Conservation (phyloP, 2,888 invertebrate genomes). For the Plebejus anna region DNA sequence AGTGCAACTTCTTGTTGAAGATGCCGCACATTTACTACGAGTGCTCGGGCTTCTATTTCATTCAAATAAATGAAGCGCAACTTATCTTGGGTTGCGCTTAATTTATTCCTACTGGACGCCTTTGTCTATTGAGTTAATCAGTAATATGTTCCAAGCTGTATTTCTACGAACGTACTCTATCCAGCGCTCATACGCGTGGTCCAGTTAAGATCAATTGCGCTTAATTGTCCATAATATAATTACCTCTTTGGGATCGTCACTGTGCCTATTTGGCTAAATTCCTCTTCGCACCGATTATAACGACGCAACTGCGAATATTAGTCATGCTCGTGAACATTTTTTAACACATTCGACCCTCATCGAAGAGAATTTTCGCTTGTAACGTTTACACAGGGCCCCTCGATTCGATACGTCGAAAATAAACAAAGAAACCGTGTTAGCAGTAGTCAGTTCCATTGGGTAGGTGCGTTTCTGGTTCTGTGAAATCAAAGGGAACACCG, state of each 20-base stretch:
- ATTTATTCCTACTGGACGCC: neutral
- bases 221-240: slow-evolving; percentile 74
- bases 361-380: neutral
- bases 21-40: neutral
- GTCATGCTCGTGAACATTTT: neutral
- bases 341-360: neutral
- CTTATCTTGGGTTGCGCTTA: slow-evolving; percentile 1
- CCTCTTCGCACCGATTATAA: slow-evolving; percentile 19
- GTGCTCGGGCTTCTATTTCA: neutral
- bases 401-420: neutral
- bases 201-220: slow-evolving; percentile 72
- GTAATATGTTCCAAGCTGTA: neutral
- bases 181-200: slow-evolving; percentile 41
- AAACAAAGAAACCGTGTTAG: neutral
- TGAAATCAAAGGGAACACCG: slow-evolving; percentile 19
- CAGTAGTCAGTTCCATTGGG: neutral
- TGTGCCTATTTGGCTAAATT: slow-evolving; percentile 28
- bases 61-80: slow-evolving; percentile 17
- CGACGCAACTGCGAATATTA: slow-evolving; percentile 3
- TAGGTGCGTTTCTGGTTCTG: neutral
- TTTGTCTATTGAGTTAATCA: slow-evolving; percentile 6
- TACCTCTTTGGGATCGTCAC: slow-evolving; percentile 61
- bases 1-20: neutral
- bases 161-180: neutral
- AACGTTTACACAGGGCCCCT: neutral